Evolutionary conservation across 1,140 invertebrate species (phyloP).

Genomic region (Popillia japonica): DNA sequence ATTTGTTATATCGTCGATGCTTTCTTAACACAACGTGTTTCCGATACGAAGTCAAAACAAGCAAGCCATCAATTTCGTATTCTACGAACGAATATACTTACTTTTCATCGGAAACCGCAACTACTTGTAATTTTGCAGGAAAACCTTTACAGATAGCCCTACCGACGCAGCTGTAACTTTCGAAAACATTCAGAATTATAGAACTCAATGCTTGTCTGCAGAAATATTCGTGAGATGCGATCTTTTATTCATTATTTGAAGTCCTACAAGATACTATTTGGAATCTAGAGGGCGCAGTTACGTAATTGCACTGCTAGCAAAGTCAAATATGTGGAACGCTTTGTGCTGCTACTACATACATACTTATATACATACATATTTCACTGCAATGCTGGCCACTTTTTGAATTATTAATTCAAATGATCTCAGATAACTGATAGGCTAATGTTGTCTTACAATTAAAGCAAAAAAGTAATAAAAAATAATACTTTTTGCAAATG

Average conservation of each 20-base stretch:
- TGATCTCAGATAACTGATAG: too few relatives aligned
- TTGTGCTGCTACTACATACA: too few relatives aligned
- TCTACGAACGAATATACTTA: constrained; percentile 3
- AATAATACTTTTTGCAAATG: too few relatives aligned
- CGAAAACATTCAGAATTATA: constrained; percentile 7
- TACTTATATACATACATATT: too few relatives aligned
- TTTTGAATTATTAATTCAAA: too few relatives aligned
- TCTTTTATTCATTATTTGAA: neutral
- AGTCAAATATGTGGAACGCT: too few relatives aligned
- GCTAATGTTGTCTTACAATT: too few relatives aligned
- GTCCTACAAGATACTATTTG: neutral
- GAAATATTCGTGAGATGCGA: neutral
- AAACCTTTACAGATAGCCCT: neutral
- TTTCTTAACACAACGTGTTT: neutral
- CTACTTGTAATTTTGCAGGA: neutral
- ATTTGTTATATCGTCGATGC: neutral
- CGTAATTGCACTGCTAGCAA: too few relatives aligned
- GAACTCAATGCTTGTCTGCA: neutral
- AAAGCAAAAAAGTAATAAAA: too few relatives aligned
- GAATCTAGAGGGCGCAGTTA: too few relatives aligned
- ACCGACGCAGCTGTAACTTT: constrained; percentile 12
- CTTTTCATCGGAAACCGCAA: neutral
- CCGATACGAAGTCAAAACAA: neutral
- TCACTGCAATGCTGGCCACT: too few relatives aligned
- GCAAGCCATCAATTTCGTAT: neutral